phyloP scores from a whole-genome alignment of 2,797 vertebrate genomes.

The Choloepus didactylus region DNA sequence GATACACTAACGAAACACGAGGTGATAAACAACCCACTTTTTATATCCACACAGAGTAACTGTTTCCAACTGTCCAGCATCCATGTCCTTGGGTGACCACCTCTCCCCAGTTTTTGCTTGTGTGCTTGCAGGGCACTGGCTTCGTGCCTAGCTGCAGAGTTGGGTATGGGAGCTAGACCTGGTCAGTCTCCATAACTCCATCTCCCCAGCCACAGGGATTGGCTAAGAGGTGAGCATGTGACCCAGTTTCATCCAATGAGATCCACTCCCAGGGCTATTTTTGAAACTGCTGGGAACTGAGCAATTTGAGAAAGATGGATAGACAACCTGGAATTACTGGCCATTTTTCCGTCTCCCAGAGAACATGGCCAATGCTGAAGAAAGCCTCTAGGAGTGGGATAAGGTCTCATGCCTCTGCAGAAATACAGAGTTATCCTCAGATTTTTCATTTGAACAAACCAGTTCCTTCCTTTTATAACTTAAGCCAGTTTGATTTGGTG shows the following conservation, averaged over 20 bases:
- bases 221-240: background rate
- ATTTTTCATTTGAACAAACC: background rate
- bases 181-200: background rate
- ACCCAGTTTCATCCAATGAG: background rate
- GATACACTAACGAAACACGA: too few species aligned
- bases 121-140: background rate
- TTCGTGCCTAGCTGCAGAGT: background rate
- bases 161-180: background rate
- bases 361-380: background rate
- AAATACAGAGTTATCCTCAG: background rate
- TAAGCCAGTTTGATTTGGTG: background rate
- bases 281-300: background rate
- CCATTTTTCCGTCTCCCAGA: background rate
- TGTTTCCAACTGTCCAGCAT: background rate
- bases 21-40: background rate
- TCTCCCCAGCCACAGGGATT: background rate
- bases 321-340: background rate
- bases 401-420: background rate
- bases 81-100: background rate
- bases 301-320: background rate
- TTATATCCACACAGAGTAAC: background rate
- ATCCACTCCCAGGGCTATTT: background rate
- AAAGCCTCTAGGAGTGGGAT: background rate
- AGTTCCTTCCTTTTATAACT: background rate
- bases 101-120: rapidly evolving